Percentiles rank a stretch among this genome's conserved stretches.
Conservation (phyloP, 2,113 vertebrate species). For the Amphiprion ocellaris region DNA sequence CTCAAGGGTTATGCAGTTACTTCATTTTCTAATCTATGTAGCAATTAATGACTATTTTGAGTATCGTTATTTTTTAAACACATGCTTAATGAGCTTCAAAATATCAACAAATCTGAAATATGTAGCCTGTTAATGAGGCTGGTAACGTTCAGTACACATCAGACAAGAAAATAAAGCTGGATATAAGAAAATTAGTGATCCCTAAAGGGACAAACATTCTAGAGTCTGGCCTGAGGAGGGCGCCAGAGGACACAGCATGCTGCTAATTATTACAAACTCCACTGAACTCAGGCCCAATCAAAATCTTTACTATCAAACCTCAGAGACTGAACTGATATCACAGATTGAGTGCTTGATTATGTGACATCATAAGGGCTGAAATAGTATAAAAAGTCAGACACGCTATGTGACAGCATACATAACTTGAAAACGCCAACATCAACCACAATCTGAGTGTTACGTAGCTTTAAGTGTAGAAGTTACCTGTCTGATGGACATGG, state of each 20-base stretch:
- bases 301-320: too few species aligned
- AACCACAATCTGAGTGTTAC: neutral
- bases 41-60: too few species aligned
- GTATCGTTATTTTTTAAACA: too few species aligned
- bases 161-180: neutral
- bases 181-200: too few species aligned
- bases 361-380: too few species aligned
- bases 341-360: too few species aligned
- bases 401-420: too few species aligned
- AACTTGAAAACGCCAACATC: too few species aligned
- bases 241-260: neutral
- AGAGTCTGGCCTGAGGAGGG: neutral
- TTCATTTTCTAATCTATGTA: too few species aligned
- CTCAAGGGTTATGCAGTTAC: too few species aligned
- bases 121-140: neutral
- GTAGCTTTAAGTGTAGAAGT: neutral
- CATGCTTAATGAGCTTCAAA: neutral
- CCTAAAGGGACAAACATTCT: neutral
- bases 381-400: too few species aligned
- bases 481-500: conserved; percentile 99
- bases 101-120: neutral
- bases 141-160: neutral
- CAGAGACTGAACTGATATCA: too few species aligned
- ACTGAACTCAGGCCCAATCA: neutral
- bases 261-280: neutral